These are phyloP conservation scores for Drosophila austrosaltans DNA, from an alignment of 2,888 invertebrate species.

Conservation along the genomic window DNA sequence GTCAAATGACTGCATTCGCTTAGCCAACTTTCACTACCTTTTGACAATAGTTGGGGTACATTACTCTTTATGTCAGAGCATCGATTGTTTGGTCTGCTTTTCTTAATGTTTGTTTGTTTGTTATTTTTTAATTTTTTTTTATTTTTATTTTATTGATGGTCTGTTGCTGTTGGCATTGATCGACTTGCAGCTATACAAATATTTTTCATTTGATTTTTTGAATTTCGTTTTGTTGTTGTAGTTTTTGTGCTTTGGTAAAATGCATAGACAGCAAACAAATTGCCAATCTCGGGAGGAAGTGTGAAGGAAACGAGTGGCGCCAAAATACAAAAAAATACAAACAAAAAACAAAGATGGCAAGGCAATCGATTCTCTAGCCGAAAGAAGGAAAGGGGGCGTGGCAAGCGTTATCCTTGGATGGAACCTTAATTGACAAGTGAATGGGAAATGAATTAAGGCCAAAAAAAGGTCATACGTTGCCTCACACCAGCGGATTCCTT, in stretches of 20 bases:
- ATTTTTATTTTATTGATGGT: not conserved
- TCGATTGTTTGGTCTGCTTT: not conserved
- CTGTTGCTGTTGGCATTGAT: constrained; percentile 4
- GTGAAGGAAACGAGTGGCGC: constrained; percentile 12
- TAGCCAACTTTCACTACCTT: not conserved
- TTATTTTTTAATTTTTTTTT: not conserved
- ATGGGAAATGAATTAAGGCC: constrained; percentile 63
- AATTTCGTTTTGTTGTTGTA: not conserved
- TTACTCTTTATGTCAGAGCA: not conserved
- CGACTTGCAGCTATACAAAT: constrained; percentile 9
- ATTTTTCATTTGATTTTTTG: not conserved
- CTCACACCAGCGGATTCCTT: not conserved
- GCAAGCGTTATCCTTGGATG: constrained; percentile 53
- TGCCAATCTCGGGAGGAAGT: constrained; percentile 38
- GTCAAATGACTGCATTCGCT: not conserved
- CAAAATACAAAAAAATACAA: not conserved
- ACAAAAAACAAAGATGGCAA: not conserved
- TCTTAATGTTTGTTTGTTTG: not conserved
- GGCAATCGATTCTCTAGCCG: constrained; percentile 18
- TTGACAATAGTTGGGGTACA: not conserved
- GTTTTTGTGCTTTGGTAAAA: not conserved
- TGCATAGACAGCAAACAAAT: constrained; percentile 33
- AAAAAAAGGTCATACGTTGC: constrained; percentile 23
- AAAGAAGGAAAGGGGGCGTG: constrained; percentile 28
- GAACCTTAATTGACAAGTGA: constrained; percentile 69